Evolutionary conservation across 2,888 invertebrate species (phyloP), one percentile per base, ranked within the genome.

Genomic region (Ariolimax columbianus): DNA sequence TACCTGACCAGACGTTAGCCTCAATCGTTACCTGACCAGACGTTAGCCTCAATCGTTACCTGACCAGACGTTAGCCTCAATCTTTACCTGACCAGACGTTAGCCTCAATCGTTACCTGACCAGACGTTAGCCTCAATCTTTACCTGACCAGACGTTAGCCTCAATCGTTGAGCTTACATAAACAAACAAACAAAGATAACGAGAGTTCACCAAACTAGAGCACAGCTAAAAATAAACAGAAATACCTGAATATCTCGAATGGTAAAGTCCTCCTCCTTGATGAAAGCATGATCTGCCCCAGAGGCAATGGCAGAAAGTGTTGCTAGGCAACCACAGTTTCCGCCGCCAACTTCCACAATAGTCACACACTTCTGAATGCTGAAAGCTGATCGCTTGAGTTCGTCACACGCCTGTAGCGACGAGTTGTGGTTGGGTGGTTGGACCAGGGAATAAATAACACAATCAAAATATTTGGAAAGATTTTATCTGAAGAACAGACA

Each of bases 261-360:
- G 19, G 82, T 77, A 81, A 85, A 85, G 23, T 66, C n/a, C 36
- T 85, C 82, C 33, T 85, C 85, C 19, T 55, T 68, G 33, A 85
- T 85, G 55, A 77, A 85, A 59, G 77, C 55, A 40, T 36, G 30
- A 59, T 85, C 85, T 23, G 85, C 85, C 4, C 85, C 85, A 23
- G 81, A 19, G 0, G 85, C 82, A 36, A 85, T 77, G 77, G 43
- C 81, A 7, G 82, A 66, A n/a, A 85, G 55, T 55, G 82, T 85
- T 70, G 85, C 85, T 40, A 85, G 33, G 72, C 17, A 85, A 68
- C 85, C 85, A 70, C 85, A 85, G 59, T 85, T 85, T 19, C 68
- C 82, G 9, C 85, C 85, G 1, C 85, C 85, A 19, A 82, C 77
- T 55, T 85, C 85, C 59, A 85, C 85, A 43, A 85, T 40, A 38